A percentile compares a stretch with the other conserved stretches of the same genome.
Evolutionary conservation across 2,888 invertebrate genomes (phyloP).

Genomic region (Ceraclea dissimilis): DNA sequence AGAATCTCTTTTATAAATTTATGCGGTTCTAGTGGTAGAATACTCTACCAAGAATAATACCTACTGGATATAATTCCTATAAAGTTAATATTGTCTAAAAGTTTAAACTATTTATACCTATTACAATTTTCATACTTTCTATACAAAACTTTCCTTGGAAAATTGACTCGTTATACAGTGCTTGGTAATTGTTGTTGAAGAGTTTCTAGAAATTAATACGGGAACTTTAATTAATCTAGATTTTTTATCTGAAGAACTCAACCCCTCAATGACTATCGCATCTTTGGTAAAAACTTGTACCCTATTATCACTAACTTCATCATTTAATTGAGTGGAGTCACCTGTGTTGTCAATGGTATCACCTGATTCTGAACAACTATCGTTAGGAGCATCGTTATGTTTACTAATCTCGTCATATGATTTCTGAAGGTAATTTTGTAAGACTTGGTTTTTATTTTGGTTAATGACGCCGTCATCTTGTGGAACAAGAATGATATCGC

Average conservation of each 20-base stretch:
- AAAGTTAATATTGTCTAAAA: no score
- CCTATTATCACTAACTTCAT: background rate
- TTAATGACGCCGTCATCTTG: conserved; percentile 15
- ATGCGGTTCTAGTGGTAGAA: no score
- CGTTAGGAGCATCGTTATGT: background rate
- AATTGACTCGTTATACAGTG: conserved; percentile 15
- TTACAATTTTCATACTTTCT: no score
- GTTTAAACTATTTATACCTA: no score
- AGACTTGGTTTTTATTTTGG: conserved; percentile 6
- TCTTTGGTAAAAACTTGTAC: conserved; percentile 15
- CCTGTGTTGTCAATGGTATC: background rate
- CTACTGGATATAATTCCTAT: no score
- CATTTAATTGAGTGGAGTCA: conserved; percentile 3
- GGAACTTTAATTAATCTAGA: conserved; percentile 22
- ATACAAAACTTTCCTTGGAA: conserved; percentile 25
- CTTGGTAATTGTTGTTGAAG: conserved; percentile 13
- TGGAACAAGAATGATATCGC: conserved; percentile 22
- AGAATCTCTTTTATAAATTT: no score
- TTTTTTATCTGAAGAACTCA: conserved; percentile 19
- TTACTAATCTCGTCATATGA: conserved; percentile 9
- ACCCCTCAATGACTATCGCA: conserved; percentile 22
- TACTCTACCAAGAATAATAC: no score
- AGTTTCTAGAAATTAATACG: conserved; percentile 20
- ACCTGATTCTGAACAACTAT: background rate
- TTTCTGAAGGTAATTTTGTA: conserved; percentile 19